phyloP scores from a whole-genome alignment of 2,113 vertebrate species.

The Otus sunia region DNA sequence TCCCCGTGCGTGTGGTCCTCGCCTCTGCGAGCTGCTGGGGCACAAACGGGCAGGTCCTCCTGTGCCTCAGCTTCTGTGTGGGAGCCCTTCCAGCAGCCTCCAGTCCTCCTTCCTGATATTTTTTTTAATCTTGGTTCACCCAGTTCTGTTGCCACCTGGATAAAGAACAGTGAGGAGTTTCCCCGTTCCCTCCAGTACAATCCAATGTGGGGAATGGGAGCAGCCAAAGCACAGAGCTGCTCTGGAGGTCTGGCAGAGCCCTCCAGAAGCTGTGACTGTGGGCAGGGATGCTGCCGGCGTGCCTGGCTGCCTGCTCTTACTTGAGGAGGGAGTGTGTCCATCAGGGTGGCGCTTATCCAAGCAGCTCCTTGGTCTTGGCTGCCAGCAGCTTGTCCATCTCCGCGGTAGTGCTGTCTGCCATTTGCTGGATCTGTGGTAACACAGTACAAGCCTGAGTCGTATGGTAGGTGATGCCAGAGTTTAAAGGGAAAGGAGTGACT shows the following conservation, averaged over 20 bases:
- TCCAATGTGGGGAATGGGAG: not conserved
- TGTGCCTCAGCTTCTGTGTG: not conserved
- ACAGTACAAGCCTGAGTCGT: not conserved
- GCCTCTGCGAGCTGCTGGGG: not conserved
- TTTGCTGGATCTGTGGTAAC: conserved; percentile 88
- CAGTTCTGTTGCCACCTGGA: not conserved
- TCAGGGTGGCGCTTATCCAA: conserved; percentile 62
- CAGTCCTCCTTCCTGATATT: not conserved
- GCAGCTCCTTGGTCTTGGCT: conserved; percentile 91
- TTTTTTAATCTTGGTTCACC: not conserved
- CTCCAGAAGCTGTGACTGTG: not conserved
- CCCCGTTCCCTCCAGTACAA: not conserved
- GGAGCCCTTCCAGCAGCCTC: not conserved
- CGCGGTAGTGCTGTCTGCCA: conserved; percentile 75
- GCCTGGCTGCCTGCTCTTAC: rapidly evolving
- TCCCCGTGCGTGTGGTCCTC: rapidly evolving
- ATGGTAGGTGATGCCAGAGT: not conserved
- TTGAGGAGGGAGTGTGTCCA: not conserved
- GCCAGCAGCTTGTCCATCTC: conserved; percentile 91
- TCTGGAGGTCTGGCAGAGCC: not conserved
- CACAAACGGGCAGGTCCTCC: rapidly evolving
- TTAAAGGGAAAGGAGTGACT: not conserved
- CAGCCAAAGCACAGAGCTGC: not conserved
- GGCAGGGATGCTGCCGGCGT: not conserved
- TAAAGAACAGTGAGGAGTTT: not conserved